A percentile compares a stretch with the other conserved stretches of the same genome.
Evolutionary conservation across 2,888 invertebrate species (phyloP).

Genomic region (Germaria angustata): DNA sequence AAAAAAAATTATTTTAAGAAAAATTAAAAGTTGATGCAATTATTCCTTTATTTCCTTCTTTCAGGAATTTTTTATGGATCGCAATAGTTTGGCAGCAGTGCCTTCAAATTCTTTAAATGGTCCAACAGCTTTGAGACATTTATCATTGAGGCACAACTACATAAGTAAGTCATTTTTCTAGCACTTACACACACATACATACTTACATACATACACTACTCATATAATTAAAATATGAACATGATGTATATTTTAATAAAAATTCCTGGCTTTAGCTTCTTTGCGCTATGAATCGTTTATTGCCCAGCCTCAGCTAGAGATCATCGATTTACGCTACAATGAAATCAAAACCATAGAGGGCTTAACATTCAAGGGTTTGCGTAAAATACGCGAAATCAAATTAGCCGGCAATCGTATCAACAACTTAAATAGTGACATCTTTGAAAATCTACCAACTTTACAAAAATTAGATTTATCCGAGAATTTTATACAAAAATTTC

Average conservation of each 20-base stretch:
- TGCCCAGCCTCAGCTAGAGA: conserved; percentile 86
- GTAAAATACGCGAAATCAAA: conserved; percentile 85
- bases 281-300: conserved; percentile 86
- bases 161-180: conserved; percentile 84
- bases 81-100: conserved; percentile 88
- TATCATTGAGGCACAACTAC: conserved; percentile 89
- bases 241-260: neutral
- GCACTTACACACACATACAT: neutral
- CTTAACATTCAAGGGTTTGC: conserved; percentile 86
- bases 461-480: conserved; percentile 91
- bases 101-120: conserved; percentile 91
- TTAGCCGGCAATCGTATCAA: conserved; percentile 89
- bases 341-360: conserved; percentile 88
- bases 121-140: conserved; percentile 85
- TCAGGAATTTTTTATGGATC: conserved; percentile 89
- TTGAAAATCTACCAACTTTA: conserved; percentile 86
- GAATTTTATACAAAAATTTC: conserved; percentile 92
- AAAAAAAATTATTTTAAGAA: conserved; percentile 4
- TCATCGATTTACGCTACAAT: conserved; percentile 90
- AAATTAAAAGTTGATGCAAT: neutral
- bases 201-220: too few relatives aligned
- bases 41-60: too few relatives aligned
- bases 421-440: conserved; percentile 91
- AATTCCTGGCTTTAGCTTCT: conserved; percentile 81
- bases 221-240: neutral